These are phyloP conservation scores for Netelia virgata DNA, from an alignment of 2,888 invertebrate species.

Conservation along the genomic window DNA sequence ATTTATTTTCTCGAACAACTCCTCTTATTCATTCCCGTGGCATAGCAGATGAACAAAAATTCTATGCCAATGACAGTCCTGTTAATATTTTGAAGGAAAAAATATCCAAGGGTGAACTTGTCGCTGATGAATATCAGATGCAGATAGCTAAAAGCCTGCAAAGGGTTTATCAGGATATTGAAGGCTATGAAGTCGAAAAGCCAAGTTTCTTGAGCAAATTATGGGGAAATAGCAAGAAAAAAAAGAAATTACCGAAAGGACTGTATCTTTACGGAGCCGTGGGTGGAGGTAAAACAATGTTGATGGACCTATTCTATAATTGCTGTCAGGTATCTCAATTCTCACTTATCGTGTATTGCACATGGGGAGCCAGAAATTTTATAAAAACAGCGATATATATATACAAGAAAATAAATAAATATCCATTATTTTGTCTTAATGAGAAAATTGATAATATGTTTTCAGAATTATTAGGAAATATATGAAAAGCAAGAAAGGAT, in stretches of 20 bases:
- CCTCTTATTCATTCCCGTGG: slow-evolving; percentile 22
- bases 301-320: slow-evolving; percentile 99
- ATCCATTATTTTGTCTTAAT: background rate
- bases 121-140: slow-evolving; percentile 91
- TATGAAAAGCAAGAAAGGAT: background rate
- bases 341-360: slow-evolving; percentile 72
- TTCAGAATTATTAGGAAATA: slow-evolving; percentile 45
- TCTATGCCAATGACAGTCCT: slow-evolving; percentile 82
- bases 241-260: slow-evolving; percentile 89
- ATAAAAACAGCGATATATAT: slow-evolving; percentile 1
- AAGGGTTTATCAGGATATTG: slow-evolving; percentile 88
- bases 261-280: slow-evolving; percentile 96
- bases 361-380: slow-evolving; percentile 69
- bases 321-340: slow-evolving; percentile 87
- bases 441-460: slow-evolving; percentile 33
- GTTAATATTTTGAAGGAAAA: slow-evolving; percentile 86
- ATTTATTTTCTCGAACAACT: slow-evolving; percentile 36
- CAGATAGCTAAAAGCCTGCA: slow-evolving; percentile 90
- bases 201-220: slow-evolving; percentile 84
- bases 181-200: slow-evolving; percentile 87
- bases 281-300: slow-evolving; percentile 98
- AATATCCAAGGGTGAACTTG: slow-evolving; percentile 87
- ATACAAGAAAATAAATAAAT: slow-evolving; percentile 10
- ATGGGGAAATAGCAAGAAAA: slow-evolving; percentile 83
- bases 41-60: background rate